Conservation (phyloP, 2,113 vertebrate species). For the Geothlypis trichas region DNA sequence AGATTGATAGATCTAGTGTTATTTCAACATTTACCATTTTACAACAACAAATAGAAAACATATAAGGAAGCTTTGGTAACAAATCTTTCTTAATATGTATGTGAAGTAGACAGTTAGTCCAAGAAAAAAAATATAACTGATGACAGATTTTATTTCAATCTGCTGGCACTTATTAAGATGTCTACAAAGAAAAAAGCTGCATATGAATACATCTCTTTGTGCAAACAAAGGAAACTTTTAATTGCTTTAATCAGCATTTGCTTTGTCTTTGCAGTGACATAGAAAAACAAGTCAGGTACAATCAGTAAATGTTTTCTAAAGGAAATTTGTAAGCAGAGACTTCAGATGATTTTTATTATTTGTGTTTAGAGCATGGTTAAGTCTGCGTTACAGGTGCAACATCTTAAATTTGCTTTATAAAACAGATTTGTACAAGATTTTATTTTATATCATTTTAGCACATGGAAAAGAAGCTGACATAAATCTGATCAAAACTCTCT, state of each 20-base stretch:
- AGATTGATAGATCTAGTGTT: conserved; percentile 78
- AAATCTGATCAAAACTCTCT: neutral
- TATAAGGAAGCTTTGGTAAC: conserved; percentile 82
- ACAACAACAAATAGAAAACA: conserved; percentile 77
- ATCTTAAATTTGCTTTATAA: neutral
- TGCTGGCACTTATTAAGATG: conserved; percentile 94
- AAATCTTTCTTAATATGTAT: conserved; percentile 89
- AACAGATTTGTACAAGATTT: neutral
- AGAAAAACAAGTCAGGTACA: conserved; percentile 86
- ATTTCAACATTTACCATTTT: conserved; percentile 79
- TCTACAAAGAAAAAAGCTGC: conserved; percentile 86
- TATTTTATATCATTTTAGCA: neutral
- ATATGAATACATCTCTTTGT: conserved; percentile 81
- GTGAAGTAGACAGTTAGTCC: conserved; percentile 84
- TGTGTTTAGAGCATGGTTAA: neutral
- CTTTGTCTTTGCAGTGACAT: conserved; percentile 90
- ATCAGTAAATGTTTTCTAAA: conserved; percentile 86
- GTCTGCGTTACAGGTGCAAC: neutral
- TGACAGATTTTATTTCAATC: conserved; percentile 98
- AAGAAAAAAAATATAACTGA: conserved; percentile 85
- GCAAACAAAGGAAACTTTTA: conserved; percentile 97
- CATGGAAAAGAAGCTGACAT: neutral
- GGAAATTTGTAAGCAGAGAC: conserved; percentile 74
- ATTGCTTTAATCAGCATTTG: conserved; percentile 96
- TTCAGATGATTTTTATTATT: conserved; percentile 61